Percentiles rank a stretch among this genome's conserved stretches.
phyloP scores from a whole-genome alignment of 2,888 invertebrate species.

The Apodemia hepburni region DNA sequence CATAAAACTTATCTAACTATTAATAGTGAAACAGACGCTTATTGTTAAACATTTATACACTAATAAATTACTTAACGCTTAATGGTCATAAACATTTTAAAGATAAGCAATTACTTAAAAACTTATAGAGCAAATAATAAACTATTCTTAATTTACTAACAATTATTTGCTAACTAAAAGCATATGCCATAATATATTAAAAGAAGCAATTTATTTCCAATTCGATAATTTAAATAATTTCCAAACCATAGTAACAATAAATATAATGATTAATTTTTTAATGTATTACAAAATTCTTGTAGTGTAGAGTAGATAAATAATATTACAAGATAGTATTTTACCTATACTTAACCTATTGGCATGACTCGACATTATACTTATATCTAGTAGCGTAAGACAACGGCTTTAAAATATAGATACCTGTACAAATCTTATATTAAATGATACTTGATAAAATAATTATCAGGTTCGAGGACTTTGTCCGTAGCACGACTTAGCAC shows the following conservation, averaged over 20 bases:
- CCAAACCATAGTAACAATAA: too few relatives aligned
- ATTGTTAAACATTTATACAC: background rate
- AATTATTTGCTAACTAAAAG: too few relatives aligned
- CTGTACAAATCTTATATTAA: constrained; percentile 64
- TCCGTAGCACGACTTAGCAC: constrained; percentile 77
- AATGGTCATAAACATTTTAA: background rate
- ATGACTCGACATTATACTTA: constrained; percentile 70
- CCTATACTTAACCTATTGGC: constrained; percentile 68
- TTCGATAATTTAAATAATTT: too few relatives aligned
- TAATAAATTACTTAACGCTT: background rate
- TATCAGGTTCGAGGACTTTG: constrained; percentile 62
- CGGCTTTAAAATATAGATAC: constrained; percentile 32
- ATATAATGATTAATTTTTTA: too few relatives aligned
- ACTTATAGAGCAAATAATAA: too few relatives aligned
- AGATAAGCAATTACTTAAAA: too few relatives aligned
- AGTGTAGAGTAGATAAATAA: too few relatives aligned
- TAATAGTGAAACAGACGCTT: background rate
- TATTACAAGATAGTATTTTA: constrained; percentile 24
- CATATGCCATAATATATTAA: too few relatives aligned
- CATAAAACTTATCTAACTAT: background rate
- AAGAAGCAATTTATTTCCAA: too few relatives aligned
- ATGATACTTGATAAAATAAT: constrained; percentile 17
- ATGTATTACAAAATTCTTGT: too few relatives aligned
- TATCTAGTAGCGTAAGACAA: constrained; percentile 47
- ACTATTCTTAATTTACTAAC: too few relatives aligned